A percentile compares a stretch with the other conserved stretches of the same genome.
Evolutionary conservation across 2,888 invertebrate species (phyloP).

Genomic region (Lutraria lutraria): DNA sequence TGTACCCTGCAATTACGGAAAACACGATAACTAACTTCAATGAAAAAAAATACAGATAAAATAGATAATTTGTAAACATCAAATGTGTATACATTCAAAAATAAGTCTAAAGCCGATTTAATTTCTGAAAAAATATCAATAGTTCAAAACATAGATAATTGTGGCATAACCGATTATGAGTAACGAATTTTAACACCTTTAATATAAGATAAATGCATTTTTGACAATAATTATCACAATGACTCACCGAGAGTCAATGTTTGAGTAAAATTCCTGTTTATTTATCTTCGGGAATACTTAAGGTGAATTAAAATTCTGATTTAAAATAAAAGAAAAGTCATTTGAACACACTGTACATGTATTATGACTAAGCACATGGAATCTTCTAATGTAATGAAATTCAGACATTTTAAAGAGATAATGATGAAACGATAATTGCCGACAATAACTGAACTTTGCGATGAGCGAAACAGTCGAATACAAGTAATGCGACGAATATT

Average conservation of each 20-base stretch:
- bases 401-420: no score
- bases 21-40: slow-evolving; percentile 15
- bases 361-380: background rate
- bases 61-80: background rate
- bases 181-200: slow-evolving; percentile 44
- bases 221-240: slow-evolving; percentile 14
- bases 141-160: slow-evolving; percentile 32
- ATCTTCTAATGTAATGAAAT: background rate
- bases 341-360: background rate
- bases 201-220: slow-evolving; percentile 27
- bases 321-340: slow-evolving; percentile 3
- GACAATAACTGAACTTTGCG: background rate
- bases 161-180: slow-evolving; percentile 54
- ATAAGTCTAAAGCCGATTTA: slow-evolving; percentile 8
- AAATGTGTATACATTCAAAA: slow-evolving; percentile 1
- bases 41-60: background rate
- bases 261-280: background rate
- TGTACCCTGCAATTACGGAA: slow-evolving; percentile 31
- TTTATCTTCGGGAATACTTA: background rate
- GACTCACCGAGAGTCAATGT: slow-evolving; percentile 18
- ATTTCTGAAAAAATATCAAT: slow-evolving; percentile 16
- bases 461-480: no score
- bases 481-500: no score
- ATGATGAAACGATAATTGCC: background rate
- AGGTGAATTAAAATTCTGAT: background rate